These are phyloP conservation scores for Cyclura pinguis DNA, from an alignment of 2,797 vertebrate species.

Conservation along the genomic window DNA sequence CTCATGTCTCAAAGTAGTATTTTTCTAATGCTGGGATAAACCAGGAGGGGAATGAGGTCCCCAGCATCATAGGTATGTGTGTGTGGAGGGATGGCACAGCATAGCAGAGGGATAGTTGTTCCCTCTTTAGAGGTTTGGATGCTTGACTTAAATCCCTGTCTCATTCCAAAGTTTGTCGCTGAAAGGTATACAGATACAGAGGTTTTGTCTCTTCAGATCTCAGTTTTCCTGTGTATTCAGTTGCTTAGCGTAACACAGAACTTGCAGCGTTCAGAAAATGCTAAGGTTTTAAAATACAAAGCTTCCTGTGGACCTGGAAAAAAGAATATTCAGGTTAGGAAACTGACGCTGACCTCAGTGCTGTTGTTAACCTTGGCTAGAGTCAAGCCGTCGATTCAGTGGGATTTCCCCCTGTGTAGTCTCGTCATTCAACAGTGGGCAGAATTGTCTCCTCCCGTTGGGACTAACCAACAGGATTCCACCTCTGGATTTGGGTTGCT, in stretches of 20 bases:
- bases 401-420: no score
- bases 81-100: no score
- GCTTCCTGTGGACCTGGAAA: no score
- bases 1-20: no score
- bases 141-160: background rate
- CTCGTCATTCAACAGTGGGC: no score
- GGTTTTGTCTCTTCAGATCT: no score
- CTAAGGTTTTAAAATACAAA: background rate
- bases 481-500: background rate
- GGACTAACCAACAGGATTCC: no score
- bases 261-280: background rate
- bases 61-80: rapidly evolving
- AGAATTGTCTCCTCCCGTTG: no score
- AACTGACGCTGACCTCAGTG: background rate
- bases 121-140: no score
- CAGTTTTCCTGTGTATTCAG: background rate
- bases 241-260: background rate
- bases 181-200: background rate
- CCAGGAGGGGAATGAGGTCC: background rate
- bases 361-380: background rate
- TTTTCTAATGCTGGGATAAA: background rate
- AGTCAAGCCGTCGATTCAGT: no score
- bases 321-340: background rate
- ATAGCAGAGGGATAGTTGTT: background rate
- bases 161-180: background rate